phyloP scores from a whole-genome alignment of 2,113 vertebrate genomes.

The Corythoichthys haematopterus region DNA sequence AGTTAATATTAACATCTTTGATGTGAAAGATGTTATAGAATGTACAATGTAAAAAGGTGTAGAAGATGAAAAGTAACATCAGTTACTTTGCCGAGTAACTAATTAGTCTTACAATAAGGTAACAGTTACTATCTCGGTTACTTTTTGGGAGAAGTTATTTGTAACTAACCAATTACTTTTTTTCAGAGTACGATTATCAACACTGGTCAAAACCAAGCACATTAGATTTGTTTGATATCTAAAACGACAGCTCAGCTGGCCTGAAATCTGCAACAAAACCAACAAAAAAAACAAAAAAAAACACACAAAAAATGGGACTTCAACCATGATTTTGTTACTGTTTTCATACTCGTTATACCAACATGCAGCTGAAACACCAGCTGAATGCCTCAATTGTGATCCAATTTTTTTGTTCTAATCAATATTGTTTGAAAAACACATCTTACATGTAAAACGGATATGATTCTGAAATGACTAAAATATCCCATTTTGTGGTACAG shows the following conservation, averaged over 20 bases:
- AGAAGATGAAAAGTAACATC: too few relatives aligned
- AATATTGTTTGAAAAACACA: not conserved
- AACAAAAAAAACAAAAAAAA: not conserved
- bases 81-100: too few relatives aligned
- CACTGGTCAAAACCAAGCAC: not conserved
- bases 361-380: not conserved
- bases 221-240: not conserved
- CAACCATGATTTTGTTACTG: not conserved
- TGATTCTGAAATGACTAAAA: not conserved
- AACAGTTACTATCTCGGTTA: too few relatives aligned
- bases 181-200: not conserved
- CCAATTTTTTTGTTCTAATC: not conserved
- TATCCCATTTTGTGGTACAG: too few relatives aligned
- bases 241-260: not conserved
- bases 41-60: too few relatives aligned
- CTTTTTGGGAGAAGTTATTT: too few relatives aligned
- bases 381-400: too few relatives aligned
- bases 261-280: too few relatives aligned
- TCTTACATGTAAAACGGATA: not conserved
- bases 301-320: not conserved
- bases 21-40: too few relatives aligned
- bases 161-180: too few relatives aligned
- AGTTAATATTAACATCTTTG: too few relatives aligned
- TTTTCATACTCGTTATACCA: not conserved
- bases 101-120: too few relatives aligned